These are phyloP conservation scores for Aotus griseimembra DNA, from an alignment of 2,797 vertebrate species.

Conservation along the genomic window DNA sequence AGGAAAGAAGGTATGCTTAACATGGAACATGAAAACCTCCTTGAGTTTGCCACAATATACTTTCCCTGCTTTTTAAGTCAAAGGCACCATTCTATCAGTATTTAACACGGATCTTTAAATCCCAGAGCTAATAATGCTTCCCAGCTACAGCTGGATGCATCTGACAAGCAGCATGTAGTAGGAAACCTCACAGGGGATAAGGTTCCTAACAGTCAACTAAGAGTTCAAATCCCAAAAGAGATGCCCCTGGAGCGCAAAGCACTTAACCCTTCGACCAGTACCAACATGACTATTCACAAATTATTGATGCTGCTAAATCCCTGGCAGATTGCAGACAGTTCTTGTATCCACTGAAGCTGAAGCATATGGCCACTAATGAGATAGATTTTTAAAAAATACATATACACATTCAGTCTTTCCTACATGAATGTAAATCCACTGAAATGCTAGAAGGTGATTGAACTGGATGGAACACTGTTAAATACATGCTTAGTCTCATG, in stretches of 20 bases:
- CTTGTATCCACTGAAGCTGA: conserved; percentile 86
- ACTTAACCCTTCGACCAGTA: conserved; percentile 92
- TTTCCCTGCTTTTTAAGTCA: conserved; percentile 78
- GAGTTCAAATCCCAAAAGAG: conserved; percentile 86
- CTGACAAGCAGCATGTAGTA: conserved; percentile 83
- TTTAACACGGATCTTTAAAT: conserved; percentile 83
- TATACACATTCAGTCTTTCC: conserved; percentile 82
- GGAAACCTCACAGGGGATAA: conserved; percentile 84
- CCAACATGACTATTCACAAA: conserved; percentile 90
- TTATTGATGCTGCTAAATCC: conserved; percentile 93
- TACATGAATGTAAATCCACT: conserved; percentile 81
- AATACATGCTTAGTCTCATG: conserved; percentile 89
- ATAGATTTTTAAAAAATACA: conserved; percentile 85
- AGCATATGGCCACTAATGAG: conserved; percentile 91
- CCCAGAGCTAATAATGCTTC: conserved; percentile 86
- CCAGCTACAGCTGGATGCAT: conserved; percentile 79
- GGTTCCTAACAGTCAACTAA: conserved; percentile 85
- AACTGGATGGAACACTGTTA: conserved; percentile 85
- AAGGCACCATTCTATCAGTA: conserved; percentile 76
- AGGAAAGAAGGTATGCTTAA: conserved; percentile 63
- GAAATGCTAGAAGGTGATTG: conserved; percentile 86
- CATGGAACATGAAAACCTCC: conserved; percentile 50
- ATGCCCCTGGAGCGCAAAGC: conserved; percentile 85
- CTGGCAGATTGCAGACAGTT: conserved; percentile 89
- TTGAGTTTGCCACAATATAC: conserved; percentile 63